These are phyloP conservation scores for Mythimna impura DNA, from an alignment of 2,888 invertebrate species.

Conservation along the genomic window DNA sequence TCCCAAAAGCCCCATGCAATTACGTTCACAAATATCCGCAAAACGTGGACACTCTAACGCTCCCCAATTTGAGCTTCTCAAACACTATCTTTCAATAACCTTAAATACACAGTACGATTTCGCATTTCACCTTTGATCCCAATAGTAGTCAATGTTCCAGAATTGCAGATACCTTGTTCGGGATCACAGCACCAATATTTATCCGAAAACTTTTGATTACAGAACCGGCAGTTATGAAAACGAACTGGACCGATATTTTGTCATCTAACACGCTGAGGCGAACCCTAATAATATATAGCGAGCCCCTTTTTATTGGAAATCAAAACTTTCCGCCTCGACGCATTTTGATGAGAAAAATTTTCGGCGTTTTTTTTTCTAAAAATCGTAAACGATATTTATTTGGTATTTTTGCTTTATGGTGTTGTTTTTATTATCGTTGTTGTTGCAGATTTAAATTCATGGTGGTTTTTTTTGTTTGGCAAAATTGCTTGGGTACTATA, in stretches of 20 bases:
- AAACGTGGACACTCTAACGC: slow-evolving; percentile 24
- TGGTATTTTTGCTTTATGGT: slow-evolving; percentile 31
- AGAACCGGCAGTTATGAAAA: slow-evolving; percentile 63
- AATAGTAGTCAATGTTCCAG: slow-evolving; percentile 14
- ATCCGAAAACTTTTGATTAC: slow-evolving; percentile 73
- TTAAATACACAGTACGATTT: slow-evolving; percentile 30
- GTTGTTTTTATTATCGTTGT: slow-evolving; percentile 47
- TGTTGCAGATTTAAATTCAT: slow-evolving; percentile 46
- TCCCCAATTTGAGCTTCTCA: slow-evolving; percentile 35
- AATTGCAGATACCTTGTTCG: slow-evolving; percentile 56
- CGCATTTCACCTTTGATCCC: slow-evolving; percentile 19
- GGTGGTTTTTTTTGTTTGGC: slow-evolving; percentile 1
- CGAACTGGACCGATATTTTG: slow-evolving; percentile 70
- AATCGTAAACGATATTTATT: slow-evolving; percentile 51
- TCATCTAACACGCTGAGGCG: slow-evolving; percentile 62
- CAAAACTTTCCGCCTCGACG: slow-evolving; percentile 60
- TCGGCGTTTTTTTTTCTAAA: slow-evolving; percentile 36
- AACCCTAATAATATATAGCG: slow-evolving; percentile 63
- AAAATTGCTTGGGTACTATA: not conserved
- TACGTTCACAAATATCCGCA: slow-evolving; percentile 36
- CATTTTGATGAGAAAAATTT: slow-evolving; percentile 62
- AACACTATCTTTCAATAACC: slow-evolving; percentile 40
- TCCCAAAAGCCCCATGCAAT: slow-evolving; percentile 37
- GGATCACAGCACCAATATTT: slow-evolving; percentile 61
- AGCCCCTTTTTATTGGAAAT: slow-evolving; percentile 67